phyloP scores from a whole-genome alignment of 2,888 invertebrate species.

The Drosophila engyochracea region DNA sequence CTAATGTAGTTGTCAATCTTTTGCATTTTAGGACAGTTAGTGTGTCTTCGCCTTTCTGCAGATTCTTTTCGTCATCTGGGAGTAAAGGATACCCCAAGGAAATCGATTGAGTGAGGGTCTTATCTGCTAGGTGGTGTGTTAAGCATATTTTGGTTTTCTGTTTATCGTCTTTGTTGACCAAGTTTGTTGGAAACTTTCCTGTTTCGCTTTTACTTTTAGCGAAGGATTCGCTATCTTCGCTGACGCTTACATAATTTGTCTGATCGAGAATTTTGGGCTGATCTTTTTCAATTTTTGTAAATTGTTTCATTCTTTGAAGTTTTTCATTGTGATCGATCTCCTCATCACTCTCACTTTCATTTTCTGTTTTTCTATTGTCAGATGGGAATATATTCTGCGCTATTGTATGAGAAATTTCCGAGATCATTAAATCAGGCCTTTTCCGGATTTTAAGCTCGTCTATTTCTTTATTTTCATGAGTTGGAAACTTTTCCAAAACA shows the following conservation, averaged over 20 bases:
- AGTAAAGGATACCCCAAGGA: neutral
- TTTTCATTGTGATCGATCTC: constrained; percentile 41
- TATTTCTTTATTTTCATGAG: constrained; percentile 8
- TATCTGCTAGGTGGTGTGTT: neutral
- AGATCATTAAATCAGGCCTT: neutral
- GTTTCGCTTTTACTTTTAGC: neutral
- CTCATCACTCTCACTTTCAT: constrained; percentile 68
- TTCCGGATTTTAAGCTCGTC: constrained; percentile 18
- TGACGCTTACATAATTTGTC: neutral
- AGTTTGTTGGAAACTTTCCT: constrained; percentile 43
- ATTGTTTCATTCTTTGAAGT: constrained; percentile 24
- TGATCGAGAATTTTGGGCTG: neutral
- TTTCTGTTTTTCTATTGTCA: constrained; percentile 11
- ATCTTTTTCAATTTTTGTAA: constrained; percentile 19
- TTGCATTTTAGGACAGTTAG: neutral
- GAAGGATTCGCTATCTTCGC: neutral
- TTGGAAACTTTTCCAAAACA: constrained; percentile 54
- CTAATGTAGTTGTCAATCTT: neutral
- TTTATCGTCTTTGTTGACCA: neutral
- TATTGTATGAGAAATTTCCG: neutral
- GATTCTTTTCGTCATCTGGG: neutral
- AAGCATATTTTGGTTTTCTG: neutral
- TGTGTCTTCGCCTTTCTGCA: neutral
- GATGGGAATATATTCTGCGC: constrained; percentile 46
- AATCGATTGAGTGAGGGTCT: neutral